Evolutionary conservation across 2,797 vertebrate genomes (phyloP), one percentile per base, ranked within the genome.

Genomic region (Gastrophryne carolinensis): DNA sequence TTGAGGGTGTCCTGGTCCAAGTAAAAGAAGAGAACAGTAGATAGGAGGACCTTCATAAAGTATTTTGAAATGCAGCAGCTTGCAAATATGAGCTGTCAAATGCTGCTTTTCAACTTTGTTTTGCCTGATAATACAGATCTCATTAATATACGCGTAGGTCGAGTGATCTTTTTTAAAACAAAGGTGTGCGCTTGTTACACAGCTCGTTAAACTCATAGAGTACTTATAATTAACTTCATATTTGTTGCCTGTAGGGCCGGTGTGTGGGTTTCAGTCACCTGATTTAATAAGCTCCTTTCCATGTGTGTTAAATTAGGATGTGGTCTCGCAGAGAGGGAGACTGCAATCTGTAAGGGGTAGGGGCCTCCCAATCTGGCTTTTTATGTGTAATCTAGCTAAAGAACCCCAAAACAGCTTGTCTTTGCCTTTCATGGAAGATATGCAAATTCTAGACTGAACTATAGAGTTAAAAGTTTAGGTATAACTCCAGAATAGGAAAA

Each of bases 181-280:
- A 23, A 72, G 30, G 27, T 9, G 15, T 30, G 24, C 8, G 35
- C 41, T 73, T 56, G 49, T 63, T 73, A 73, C 70, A 73, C 70
- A 24, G 47, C 70, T 63, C 54, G 60, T 73, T 73, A 73, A 73
- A 73, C 24, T 64, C 50, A 21, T n/a, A 29, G 11, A 72, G 54
- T 21, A 19, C 27, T 49, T 61, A 24, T 61, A 72, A 72, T 11
- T 1, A 72, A 61, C 69, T 61, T 27, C 41, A 26, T 61, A 21
- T 62, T 27, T 37, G 70, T n/a, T 52, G 24, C 7, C 27, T 21
- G 30, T 53, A 27, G 58, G 44, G 52, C 24, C 39, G 41, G 32
- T 30, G 44, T 72, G 50, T 72, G 70, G 70, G 10, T 62, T 72
- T 72, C 52, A 72, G 52, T 72, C 58, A 72, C 58, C 57, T 62